Base-by-base conservation (phyloP, 2,888 invertebrate species). In the Pollenia griseotomentosa region DNA sequence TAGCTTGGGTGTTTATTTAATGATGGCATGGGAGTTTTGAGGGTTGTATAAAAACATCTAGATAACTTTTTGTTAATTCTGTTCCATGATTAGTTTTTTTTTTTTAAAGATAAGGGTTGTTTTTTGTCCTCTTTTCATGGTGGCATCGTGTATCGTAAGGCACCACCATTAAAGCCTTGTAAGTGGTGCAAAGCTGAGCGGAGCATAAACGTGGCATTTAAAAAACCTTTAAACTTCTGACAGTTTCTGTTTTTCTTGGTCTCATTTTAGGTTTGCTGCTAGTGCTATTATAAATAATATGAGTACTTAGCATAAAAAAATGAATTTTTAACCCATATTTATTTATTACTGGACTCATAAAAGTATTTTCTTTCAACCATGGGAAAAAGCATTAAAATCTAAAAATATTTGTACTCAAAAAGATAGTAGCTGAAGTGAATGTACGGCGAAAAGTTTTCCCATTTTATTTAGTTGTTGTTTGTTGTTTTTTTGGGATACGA, bases 291-390 rank as follows among this genome's bases (percentile, higher is more conserved):
- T 59, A 40, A 14, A 53, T 79, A 51, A 79, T 61, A 70, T 33
- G 33, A 33, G n/a, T 42, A 79, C 4, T 59, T 59, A 12, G 61
- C 11, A 48, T 10, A 61, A 51, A 73, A n/a, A 78, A 78, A 73
- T 42, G 6, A 51, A 42, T 42, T 77, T 83, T 59, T 59, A 78
- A 65, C 65, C 83, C 83, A 51, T 16, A 59, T 66, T 84, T 79
- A 73, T 79, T 84, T 66, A 61, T 84, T 44, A 23, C 53, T 2
- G 66, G 46, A 33, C 79, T 66, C 73, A 79, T 79, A 73, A 84
- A 84, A 46, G 59, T 75, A 65, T 71, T 71, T 63, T 14, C 53
- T 85, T 70, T 78, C 23, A 61, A 44, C 5, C 16, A 77, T 16
- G 51, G 33, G 7, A 71, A 61, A 33, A 71, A 55, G 44, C 2